Percentiles rank a stretch among this genome's conserved stretches.
Evolutionary conservation across 2,888 invertebrate genomes (phyloP).

Genomic region (Tenthredo mesomela): DNA sequence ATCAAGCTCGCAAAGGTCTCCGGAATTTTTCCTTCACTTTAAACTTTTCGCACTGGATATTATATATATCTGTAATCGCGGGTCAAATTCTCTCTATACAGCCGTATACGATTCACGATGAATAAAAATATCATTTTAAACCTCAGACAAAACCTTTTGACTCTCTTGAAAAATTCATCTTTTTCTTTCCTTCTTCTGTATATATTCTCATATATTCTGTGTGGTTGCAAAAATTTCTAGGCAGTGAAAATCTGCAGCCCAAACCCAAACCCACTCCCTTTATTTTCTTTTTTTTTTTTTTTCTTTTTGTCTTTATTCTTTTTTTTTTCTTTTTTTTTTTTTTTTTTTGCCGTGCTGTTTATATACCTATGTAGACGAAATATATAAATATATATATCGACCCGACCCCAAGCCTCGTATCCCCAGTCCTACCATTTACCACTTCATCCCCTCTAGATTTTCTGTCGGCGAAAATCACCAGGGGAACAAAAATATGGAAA

Average conservation of each 20-base stretch:
- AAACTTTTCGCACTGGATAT: constrained; percentile 9
- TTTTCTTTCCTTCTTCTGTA: neutral
- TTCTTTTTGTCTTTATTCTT: neutral
- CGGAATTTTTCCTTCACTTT: neutral
- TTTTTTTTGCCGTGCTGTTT: neutral
- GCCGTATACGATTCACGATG: neutral
- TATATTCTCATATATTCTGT: neutral
- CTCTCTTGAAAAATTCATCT: neutral
- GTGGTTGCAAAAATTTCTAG: neutral
- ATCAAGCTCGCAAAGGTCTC: neutral
- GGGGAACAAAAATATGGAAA: constrained; percentile 47
- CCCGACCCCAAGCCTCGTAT: neutral
- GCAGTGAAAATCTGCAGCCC: constrained; percentile 6
- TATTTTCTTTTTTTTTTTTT: neutral
- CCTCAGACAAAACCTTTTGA: neutral
- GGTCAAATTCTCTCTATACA: neutral
- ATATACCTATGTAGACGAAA: neutral
- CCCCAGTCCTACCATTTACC: constrained; percentile 25
- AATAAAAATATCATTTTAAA: neutral
- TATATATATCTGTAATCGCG: neutral
- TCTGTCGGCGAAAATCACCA: constrained; percentile 33
- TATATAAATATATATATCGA: constrained; percentile 24
- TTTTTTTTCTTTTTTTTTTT: neutral
- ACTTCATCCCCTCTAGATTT: constrained; percentile 13
- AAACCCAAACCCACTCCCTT: neutral